A percentile compares a stretch with the other conserved stretches of the same genome.
phyloP scores from a whole-genome alignment of 2,113 vertebrate species.

The Centropristis striata region DNA sequence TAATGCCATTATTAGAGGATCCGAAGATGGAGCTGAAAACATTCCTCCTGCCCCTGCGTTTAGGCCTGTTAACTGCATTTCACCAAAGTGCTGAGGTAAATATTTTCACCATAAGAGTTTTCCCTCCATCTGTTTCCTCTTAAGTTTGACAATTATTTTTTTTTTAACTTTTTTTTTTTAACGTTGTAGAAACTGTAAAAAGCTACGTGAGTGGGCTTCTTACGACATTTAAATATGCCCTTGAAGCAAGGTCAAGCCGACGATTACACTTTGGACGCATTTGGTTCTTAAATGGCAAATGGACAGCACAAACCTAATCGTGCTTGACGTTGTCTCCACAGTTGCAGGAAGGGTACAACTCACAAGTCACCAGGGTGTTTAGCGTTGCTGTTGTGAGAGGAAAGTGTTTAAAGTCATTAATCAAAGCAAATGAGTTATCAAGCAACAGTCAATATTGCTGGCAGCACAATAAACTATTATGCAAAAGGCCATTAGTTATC shows the following conservation, averaged over 20 bases:
- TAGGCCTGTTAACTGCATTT: slow-evolving; percentile 87
- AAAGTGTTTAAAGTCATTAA: slow-evolving; percentile 70
- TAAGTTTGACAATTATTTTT: slow-evolving; percentile 24
- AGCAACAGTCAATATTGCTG: slow-evolving; percentile 65
- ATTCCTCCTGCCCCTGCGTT: slow-evolving; percentile 80
- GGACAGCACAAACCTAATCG: slow-evolving; percentile 52
- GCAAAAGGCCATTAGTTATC: slow-evolving; percentile 69
- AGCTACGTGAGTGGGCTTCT: slow-evolving; percentile 41
- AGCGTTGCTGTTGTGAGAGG: slow-evolving; percentile 71
- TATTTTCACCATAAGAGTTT: slow-evolving; percentile 77
- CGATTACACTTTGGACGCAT: slow-evolving; percentile 58
- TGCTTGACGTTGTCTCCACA: slow-evolving; percentile 59
- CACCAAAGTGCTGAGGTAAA: slow-evolving; percentile 88
- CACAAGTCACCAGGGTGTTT: slow-evolving; percentile 46
- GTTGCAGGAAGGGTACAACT: slow-evolving; percentile 40
- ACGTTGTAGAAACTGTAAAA: slow-evolving; percentile 22
- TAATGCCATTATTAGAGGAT: slow-evolving; percentile 83
- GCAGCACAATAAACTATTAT: slow-evolving; percentile 73
- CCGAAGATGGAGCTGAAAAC: slow-evolving; percentile 87
- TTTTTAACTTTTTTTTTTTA: slow-evolving; percentile 10
- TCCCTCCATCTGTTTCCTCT: slow-evolving; percentile 72
- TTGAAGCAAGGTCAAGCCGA: slow-evolving; percentile 83
- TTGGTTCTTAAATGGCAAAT: slow-evolving; percentile 54
- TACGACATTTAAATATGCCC: slow-evolving; percentile 70
- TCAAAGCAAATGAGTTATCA: slow-evolving; percentile 63